Evolutionary conservation across 2,888 invertebrate species (phyloP).

Genomic region (Apocheima hispidaria): DNA sequence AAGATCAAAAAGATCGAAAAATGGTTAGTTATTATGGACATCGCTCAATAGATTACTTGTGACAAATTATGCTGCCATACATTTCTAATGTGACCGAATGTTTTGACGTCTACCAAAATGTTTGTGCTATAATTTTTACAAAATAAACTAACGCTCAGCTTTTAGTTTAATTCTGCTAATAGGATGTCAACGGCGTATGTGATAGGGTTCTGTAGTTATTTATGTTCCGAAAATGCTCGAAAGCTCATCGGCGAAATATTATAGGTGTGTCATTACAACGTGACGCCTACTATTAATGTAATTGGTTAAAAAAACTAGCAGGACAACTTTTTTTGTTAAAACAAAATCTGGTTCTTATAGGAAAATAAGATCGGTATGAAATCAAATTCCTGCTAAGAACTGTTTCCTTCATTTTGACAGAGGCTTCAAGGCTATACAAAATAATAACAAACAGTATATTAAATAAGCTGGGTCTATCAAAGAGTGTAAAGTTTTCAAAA

Average conservation of each 20-base stretch:
- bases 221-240: not conserved
- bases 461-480: no score
- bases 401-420: no score
- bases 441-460: no score
- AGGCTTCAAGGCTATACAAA: no score
- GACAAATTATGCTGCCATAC: conserved; percentile 59
- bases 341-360: no score
- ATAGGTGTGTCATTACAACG: no score
- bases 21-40: conserved; percentile 51
- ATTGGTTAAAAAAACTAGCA: no score
- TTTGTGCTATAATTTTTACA: conserved; percentile 53
- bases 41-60: conserved; percentile 49
- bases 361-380: no score
- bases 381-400: no score
- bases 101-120: conserved; percentile 58
- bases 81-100: conserved; percentile 52
- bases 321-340: no score
- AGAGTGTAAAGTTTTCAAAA: not conserved
- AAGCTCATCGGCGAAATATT: no score
- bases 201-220: not conserved
- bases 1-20: conserved; percentile 53
- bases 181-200: not conserved
- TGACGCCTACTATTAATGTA: no score
- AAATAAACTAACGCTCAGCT: conserved; percentile 44
- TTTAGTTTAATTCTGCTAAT: conserved; percentile 45